Base-by-base conservation (phyloP, 2,888 invertebrate genomes). In the Lochmaea crataegi region DNA sequence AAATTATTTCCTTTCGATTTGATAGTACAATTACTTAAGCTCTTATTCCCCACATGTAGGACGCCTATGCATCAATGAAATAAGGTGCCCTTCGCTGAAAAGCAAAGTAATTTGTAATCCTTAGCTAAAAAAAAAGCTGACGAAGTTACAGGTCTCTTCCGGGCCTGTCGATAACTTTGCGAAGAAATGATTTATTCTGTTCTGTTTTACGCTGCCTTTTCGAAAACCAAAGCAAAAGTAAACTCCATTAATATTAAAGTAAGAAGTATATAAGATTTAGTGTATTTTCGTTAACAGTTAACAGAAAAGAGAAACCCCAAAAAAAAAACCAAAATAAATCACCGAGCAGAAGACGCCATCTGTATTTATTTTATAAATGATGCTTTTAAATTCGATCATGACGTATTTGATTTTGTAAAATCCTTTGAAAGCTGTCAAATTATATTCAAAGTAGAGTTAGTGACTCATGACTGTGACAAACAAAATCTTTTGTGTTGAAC, bases 121-220 rank as follows among this genome's bases (percentile, higher is more conserved):
- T 60, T 41, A 16, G 32, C 56, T 22, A 58, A 58, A 67, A 58
- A 67, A 67, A 68, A 48, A 68, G 60, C 68, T 60, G 60, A 68
- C 51, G 68, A 68, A 68, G 60, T 60, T 68, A 60, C 68, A 68
- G 60, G 68, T 68, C 58, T 68, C 68, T 60, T 68, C 61, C 7
- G 18, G 16, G 41, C 9, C 60, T 60, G 68, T 68, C 60, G 68
- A 68, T 68, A 68, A 68, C 68, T 68, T 61, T 63, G 26, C 38
- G 22, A 18, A 53, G 48, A 68, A 38, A 61, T 68, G 51, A 68
- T 68, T 68, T 68, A 68, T 68, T 68, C 53, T 22, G 16, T 61
- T 61, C 41, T 61, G 58, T 58, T 58, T 32, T n/a, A 10, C 45
- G 48, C n/a, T 38, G n/a, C 68, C 60, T 68, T 60, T 68, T 68